Base-by-base conservation (phyloP, 2,888 invertebrate genomes). In the Drosophila bunnanda region DNA sequence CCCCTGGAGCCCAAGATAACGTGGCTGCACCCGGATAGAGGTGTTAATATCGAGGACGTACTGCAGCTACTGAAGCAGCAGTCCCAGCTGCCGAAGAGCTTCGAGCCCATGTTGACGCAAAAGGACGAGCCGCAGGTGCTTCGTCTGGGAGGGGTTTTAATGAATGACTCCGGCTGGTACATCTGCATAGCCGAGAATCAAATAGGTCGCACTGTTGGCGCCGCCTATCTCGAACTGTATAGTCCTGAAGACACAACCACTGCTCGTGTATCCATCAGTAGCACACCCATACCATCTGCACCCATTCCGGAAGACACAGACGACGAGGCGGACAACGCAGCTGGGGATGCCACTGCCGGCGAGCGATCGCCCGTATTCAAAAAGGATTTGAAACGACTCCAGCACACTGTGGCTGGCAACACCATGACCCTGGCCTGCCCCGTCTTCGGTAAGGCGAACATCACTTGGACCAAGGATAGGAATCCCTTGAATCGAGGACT, bases 81-180 rank as follows among this genome's bases (percentile, higher is more conserved):
- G 4, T 20, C 57, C n/a, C n/a, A 41, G 15, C 28, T 48, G 1
- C 60, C 38, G 1, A 20, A 28, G 8, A 67, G 66, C 8, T 50
- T 64, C 0, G 17, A 0, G 12, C 38, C 38, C 12, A n/a, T 91
- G 54, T 25, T 82, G 66, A 77, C 87, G 20, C 83, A 78, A 55
- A 70, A 76, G 34, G 89, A 94, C 75, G 93, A 93, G 85, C 95
- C 96, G 0, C 96, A 97, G 91, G 93, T 95, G 32, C 93, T 98
- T 48, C 94, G 95, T 28, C 92, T 99, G 58, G 94, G 94, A 77
- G 98, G 98, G 91, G 97, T 98, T 0, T 96, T 97, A 0, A 93
- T 95, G 76, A 95, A 95, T 43, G 96, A 98, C 88, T 97, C 97
- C 90, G 99, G 98, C 3, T 98, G 98, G 96, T 99, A 99, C 90